Conservation (phyloP, 1,140 invertebrate species). For the Drosophila nigrodunni region DNA sequence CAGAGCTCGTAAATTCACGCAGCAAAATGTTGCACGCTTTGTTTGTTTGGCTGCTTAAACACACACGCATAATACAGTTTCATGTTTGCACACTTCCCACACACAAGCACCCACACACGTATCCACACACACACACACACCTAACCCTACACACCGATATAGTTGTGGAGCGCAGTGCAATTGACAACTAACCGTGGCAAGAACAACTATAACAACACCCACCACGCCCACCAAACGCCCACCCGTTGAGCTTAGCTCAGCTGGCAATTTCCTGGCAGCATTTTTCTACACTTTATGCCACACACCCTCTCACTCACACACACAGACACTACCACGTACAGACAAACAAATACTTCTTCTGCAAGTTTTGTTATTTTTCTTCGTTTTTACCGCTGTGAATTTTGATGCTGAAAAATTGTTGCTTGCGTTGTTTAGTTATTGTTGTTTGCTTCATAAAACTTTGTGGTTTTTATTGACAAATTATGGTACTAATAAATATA, state of each 20-base stretch:
- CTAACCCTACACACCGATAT: too few species aligned
- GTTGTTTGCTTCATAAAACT: not conserved
- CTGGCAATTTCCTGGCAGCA: slow-evolving; percentile 57
- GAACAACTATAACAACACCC: slow-evolving; percentile 20
- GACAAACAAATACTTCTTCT: not conserved
- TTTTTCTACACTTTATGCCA: slow-evolving; percentile 66
- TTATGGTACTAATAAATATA: too few species aligned
- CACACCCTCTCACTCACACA: slow-evolving; percentile 12
- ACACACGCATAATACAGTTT: slow-evolving; percentile 47
- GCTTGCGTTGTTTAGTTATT: slow-evolving; percentile 4
- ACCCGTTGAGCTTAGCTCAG: slow-evolving; percentile 51
- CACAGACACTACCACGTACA: slow-evolving; percentile 16
- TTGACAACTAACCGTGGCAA: slow-evolving; percentile 67
- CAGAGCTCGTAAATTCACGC: slow-evolving; percentile 70
- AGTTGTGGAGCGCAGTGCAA: slow-evolving; percentile 43
- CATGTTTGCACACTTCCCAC: slow-evolving; percentile 30
- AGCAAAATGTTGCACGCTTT: slow-evolving; percentile 53
- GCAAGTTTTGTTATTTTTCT: slow-evolving; percentile 24
- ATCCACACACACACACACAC: slow-evolving; percentile 5
- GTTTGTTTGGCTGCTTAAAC: slow-evolving; percentile 52
- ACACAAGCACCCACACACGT: slow-evolving; percentile 20
- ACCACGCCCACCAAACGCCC: not conserved
- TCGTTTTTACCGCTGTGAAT: slow-evolving; percentile 30
- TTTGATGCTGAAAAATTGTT: slow-evolving; percentile 40
- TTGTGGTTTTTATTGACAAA: too few species aligned